These are phyloP conservation scores for Gracilinanus agilis DNA, from an alignment of 2,113 vertebrate species.

Conservation along the genomic window DNA sequence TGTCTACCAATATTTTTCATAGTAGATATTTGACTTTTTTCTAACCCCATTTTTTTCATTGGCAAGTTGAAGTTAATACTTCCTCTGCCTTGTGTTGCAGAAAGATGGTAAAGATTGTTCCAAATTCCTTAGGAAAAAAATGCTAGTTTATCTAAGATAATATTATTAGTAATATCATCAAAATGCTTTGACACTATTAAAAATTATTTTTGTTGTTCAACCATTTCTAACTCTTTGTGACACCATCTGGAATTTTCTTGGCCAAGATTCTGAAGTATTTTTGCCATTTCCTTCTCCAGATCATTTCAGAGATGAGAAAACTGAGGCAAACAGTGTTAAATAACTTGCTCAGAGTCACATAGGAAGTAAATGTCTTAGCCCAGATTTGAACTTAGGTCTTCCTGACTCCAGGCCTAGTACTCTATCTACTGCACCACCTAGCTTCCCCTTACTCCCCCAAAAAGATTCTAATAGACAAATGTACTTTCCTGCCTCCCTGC, in stretches of 20 bases:
- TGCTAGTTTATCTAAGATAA: background rate
- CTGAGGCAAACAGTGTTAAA: background rate
- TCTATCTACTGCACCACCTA: background rate
- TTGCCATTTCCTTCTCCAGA: conserved; percentile 15
- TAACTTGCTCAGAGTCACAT: background rate
- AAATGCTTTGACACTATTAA: conserved; percentile 19
- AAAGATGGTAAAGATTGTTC: conserved; percentile 35
- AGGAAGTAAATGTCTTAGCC: background rate
- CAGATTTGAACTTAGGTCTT: background rate
- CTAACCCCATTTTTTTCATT: background rate
- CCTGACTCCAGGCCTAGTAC: background rate
- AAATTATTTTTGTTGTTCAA: background rate
- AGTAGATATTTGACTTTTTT: conserved; percentile 2
- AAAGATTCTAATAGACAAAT: background rate
- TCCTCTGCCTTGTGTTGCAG: conserved; percentile 20
- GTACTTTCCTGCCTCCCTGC: background rate
- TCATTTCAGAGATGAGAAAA: conserved; percentile 18
- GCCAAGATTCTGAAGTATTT: background rate
- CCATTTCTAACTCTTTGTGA: background rate
- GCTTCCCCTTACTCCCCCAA: background rate
- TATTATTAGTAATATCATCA: conserved; percentile 47
- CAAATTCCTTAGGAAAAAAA: conserved; percentile 19
- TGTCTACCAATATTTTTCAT: background rate
- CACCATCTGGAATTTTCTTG: background rate
- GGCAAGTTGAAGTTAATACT: conserved; percentile 8